Evolutionary conservation across 2,888 invertebrate species (phyloP).

Genomic region (Gibbula magus): DNA sequence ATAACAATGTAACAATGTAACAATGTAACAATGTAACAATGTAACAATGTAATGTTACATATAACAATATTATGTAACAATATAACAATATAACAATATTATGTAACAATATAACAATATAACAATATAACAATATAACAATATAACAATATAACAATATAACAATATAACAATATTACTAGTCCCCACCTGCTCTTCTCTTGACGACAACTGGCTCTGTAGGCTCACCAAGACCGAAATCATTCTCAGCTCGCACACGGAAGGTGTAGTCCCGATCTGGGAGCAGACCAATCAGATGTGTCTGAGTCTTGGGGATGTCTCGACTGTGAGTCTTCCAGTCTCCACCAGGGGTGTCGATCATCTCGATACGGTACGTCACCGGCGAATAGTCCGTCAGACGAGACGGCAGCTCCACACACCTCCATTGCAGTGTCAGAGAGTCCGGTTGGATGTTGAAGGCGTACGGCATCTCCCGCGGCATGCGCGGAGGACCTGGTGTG

Average conservation of each 20-base stretch:
- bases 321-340: slow-evolving; percentile 81
- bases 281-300: slow-evolving; percentile 78
- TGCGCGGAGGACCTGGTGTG: slow-evolving; percentile 63
- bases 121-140: too few relatives aligned
- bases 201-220: slow-evolving; percentile 84
- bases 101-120: too few relatives aligned
- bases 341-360: slow-evolving; percentile 80
- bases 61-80: too few relatives aligned
- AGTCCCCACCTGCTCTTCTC: slow-evolving; percentile 56
- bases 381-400: slow-evolving; percentile 77
- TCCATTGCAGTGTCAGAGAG: slow-evolving; percentile 63
- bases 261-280: slow-evolving; percentile 97
- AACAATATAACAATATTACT: too few relatives aligned
- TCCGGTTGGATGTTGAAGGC: slow-evolving; percentile 60
- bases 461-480: slow-evolving; percentile 62
- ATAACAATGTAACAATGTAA: too few relatives aligned
- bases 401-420: slow-evolving; percentile 62
- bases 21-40: too few relatives aligned
- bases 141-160: too few relatives aligned
- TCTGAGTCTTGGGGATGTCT: slow-evolving; percentile 61
- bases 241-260: slow-evolving; percentile 96
- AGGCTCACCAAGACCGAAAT: slow-evolving; percentile 96
- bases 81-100: too few relatives aligned
- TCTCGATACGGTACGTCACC: slow-evolving; percentile 68
- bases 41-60: too few relatives aligned